phyloP scores from a whole-genome alignment of 1,140 invertebrate genomes.

The Papilio helenus region DNA sequence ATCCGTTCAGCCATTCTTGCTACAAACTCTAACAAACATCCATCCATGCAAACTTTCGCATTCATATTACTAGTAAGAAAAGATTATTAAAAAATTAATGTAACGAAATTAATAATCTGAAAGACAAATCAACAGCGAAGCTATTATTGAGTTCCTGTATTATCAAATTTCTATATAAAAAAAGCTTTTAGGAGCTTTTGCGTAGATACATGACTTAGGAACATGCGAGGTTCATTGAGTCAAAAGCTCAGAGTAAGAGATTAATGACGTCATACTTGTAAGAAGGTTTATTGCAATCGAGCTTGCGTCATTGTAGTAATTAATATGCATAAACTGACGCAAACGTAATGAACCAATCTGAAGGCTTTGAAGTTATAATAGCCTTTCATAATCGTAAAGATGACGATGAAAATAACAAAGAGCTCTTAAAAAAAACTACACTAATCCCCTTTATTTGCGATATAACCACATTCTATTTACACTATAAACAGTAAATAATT shows the following conservation, averaged over 20 bases:
- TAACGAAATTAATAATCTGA: not conserved
- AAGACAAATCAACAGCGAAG: not conserved
- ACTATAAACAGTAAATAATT: not conserved
- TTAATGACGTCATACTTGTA: slow-evolving; percentile 10
- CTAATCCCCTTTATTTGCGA: not conserved
- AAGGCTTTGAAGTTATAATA: not conserved
- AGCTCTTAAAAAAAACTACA: too few relatives aligned
- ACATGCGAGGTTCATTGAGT: not conserved
- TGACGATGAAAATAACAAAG: not conserved
- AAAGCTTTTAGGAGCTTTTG: not conserved
- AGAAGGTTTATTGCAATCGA: slow-evolving; percentile 11
- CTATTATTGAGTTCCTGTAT: not conserved
- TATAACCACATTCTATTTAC: not conserved
- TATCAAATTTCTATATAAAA: too few relatives aligned
- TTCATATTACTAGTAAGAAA: too few relatives aligned
- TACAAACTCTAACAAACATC: too few relatives aligned
- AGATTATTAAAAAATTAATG: not conserved
- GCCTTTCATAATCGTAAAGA: not conserved
- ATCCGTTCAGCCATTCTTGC: too few relatives aligned
- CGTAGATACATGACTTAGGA: not conserved
- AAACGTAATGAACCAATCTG: slow-evolving; percentile 7
- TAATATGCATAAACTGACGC: slow-evolving; percentile 18
- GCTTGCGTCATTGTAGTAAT: slow-evolving; percentile 15
- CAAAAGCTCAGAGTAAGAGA: not conserved
- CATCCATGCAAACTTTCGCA: too few relatives aligned